A percentile compares a stretch with the other conserved stretches of the same genome.
These are phyloP conservation scores for Drosophila atripex DNA, from an alignment of 2,888 invertebrate species.

Conservation along the genomic window DNA sequence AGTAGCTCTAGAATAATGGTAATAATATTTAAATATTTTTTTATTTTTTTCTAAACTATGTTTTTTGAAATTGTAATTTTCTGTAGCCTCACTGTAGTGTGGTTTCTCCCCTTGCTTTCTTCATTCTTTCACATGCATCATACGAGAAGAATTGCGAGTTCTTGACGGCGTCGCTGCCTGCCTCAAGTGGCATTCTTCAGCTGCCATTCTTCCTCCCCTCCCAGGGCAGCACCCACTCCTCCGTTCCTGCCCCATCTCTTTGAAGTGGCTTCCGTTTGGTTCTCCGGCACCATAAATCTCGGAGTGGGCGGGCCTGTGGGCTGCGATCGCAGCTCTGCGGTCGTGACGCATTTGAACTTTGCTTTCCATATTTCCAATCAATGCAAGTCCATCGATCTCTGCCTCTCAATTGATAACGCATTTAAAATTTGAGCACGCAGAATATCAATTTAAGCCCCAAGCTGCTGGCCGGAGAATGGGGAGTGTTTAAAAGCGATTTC, in stretches of 20 bases:
- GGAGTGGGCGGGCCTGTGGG: conserved; percentile 34
- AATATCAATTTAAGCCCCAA: conserved; percentile 47
- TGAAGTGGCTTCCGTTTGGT: conserved; percentile 67
- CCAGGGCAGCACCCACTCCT: conserved; percentile 21
- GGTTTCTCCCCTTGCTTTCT: conserved; percentile 13
- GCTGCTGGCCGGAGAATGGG: conserved; percentile 8
- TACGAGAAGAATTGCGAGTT: conserved; percentile 37
- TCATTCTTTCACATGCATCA: conserved; percentile 36
- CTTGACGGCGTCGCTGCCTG: conserved; percentile 57
- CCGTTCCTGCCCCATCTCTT: conserved; percentile 13
- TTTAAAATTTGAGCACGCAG: conserved; percentile 41
- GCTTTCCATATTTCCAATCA: conserved; percentile 41
- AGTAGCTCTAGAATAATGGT: too few relatives aligned
- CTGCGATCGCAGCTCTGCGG: conserved; percentile 14
- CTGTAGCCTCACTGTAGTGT: conserved; percentile 1
- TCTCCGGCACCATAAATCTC: conserved; percentile 55
- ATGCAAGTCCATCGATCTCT: conserved; percentile 13
- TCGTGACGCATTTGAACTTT: conserved; percentile 64
- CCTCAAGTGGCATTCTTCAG: conserved; percentile 68
- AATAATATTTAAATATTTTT: too few relatives aligned
- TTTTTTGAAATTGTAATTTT: not conserved
- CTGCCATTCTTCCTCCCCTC: conserved; percentile 34
- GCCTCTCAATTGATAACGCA: conserved; percentile 38
- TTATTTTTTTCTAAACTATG: not conserved
- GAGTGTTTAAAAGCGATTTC: conserved; percentile 59